Conservation (phyloP, 2,888 invertebrate species). For the Zootermopsis nevadensis region DNA sequence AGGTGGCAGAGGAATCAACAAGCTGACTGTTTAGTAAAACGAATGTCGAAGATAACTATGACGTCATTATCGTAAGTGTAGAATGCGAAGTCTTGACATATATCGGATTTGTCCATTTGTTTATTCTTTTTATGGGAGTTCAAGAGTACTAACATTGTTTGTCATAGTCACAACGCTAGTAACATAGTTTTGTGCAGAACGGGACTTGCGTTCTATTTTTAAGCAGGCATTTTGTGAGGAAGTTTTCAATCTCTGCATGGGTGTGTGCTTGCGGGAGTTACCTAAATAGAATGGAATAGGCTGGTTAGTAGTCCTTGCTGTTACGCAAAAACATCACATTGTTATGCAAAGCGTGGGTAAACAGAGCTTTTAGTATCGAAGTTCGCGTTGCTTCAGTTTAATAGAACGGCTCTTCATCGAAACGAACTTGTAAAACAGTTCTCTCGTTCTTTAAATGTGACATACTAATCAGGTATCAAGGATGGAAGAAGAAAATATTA, state of each 20-base stretch:
- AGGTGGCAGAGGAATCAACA: not conserved
- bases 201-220: not conserved
- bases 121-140: not conserved
- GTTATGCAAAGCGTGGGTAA: not conserved
- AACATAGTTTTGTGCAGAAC: not conserved
- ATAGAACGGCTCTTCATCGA: not conserved
- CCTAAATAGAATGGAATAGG: conserved; percentile 33
- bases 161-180: not conserved
- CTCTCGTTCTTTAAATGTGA: conserved; percentile 11
- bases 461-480: not conserved
- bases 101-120: not conserved
- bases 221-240: not conserved
- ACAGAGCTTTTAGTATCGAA: not conserved
- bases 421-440: not conserved
- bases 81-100: not conserved
- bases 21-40: not conserved
- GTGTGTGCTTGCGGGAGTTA: conserved; percentile 32
- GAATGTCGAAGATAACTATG: not conserved
- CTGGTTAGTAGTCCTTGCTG: not conserved
- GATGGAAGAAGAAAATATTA: conserved; percentile 20
- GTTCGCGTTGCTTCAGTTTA: not conserved
- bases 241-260: not conserved
- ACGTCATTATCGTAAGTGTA: not conserved
- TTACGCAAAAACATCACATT: not conserved
- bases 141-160: not conserved